These are phyloP conservation scores for Bibio marci DNA, from an alignment of 2,888 invertebrate species.

Conservation along the genomic window DNA sequence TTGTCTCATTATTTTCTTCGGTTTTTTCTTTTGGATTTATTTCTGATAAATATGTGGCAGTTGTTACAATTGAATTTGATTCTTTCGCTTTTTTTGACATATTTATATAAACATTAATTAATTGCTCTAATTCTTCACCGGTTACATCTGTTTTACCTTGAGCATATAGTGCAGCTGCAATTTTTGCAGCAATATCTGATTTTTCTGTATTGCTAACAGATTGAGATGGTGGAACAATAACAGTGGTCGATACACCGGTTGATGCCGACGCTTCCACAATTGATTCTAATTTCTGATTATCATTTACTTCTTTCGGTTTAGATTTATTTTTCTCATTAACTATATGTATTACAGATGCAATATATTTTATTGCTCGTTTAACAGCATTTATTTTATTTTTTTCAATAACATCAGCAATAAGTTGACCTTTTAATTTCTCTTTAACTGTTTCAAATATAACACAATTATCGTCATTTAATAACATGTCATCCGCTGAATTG, in stretches of 20 bases:
- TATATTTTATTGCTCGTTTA: slow-evolving; percentile 56
- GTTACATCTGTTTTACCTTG: slow-evolving; percentile 70
- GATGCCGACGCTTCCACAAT: slow-evolving; percentile 13
- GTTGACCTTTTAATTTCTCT: slow-evolving; percentile 66
- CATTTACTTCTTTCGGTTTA: slow-evolving; percentile 16
- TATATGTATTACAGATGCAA: slow-evolving; percentile 54
- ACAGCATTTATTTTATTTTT: slow-evolving; percentile 47
- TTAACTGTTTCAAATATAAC: slow-evolving; percentile 71
- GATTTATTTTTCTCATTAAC: slow-evolving; percentile 34
- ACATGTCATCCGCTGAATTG: slow-evolving; percentile 56
- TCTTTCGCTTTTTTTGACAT: slow-evolving; percentile 43
- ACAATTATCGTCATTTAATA: slow-evolving; percentile 52
- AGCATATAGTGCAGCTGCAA: slow-evolving; percentile 59
- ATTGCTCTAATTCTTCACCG: slow-evolving; percentile 57
- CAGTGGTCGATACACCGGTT: slow-evolving; percentile 11
- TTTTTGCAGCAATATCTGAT: slow-evolving; percentile 61
- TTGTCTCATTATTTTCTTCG: neutral
- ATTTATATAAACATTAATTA: slow-evolving; percentile 62
- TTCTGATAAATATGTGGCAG: neutral
- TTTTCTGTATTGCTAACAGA: slow-evolving; percentile 59
- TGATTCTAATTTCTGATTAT: slow-evolving; percentile 17
- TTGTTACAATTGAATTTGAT: slow-evolving; percentile 2
- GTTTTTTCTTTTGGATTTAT: neutral
- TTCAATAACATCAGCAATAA: slow-evolving; percentile 48
- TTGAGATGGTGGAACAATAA: slow-evolving; percentile 27